Percentiles rank a stretch among this genome's conserved stretches.
phyloP scores from a whole-genome alignment of 2,888 invertebrate genomes.

The Drosophila picticornis region DNA sequence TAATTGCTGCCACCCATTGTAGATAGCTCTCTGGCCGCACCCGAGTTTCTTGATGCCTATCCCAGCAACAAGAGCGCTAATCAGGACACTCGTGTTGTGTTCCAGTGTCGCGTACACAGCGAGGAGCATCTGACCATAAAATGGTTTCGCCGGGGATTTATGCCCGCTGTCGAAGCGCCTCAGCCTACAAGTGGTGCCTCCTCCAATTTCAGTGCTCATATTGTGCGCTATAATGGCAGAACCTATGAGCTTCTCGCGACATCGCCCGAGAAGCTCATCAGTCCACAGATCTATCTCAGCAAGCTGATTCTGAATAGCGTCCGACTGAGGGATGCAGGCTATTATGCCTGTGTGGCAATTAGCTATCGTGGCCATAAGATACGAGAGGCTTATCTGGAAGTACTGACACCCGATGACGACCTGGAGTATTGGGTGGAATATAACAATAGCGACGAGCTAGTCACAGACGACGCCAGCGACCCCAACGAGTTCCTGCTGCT shows the following conservation, averaged over 20 bases:
- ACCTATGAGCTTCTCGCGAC: slow-evolving; percentile 82
- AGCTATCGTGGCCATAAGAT: slow-evolving; percentile 83
- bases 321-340: slow-evolving; percentile 76
- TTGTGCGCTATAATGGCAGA: slow-evolving; percentile 80
- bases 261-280: slow-evolving; percentile 79
- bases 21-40: slow-evolving; percentile 80
- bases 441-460: slow-evolving; percentile 54
- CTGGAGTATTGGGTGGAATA: slow-evolving; percentile 80
- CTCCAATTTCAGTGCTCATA: slow-evolving; percentile 76
- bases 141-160: slow-evolving; percentile 80
- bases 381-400: slow-evolving; percentile 81
- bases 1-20: background rate
- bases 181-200: slow-evolving; percentile 19
- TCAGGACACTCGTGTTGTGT: slow-evolving; percentile 77
- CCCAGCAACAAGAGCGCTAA: slow-evolving; percentile 78
- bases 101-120: slow-evolving; percentile 84
- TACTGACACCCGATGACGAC: slow-evolving; percentile 50
- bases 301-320: slow-evolving; percentile 83
- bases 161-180: slow-evolving; percentile 32
- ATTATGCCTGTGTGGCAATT: slow-evolving; percentile 84
- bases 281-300: slow-evolving; percentile 83
- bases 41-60: slow-evolving; percentile 82
- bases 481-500: slow-evolving; percentile 79
- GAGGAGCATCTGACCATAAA: slow-evolving; percentile 83
- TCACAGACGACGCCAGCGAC: slow-evolving; percentile 54